Percentiles rank a stretch among this genome's conserved stretches.
phyloP scores from a whole-genome alignment of 2,797 vertebrate genomes.

The Yasuhikotakia modesta region DNA sequence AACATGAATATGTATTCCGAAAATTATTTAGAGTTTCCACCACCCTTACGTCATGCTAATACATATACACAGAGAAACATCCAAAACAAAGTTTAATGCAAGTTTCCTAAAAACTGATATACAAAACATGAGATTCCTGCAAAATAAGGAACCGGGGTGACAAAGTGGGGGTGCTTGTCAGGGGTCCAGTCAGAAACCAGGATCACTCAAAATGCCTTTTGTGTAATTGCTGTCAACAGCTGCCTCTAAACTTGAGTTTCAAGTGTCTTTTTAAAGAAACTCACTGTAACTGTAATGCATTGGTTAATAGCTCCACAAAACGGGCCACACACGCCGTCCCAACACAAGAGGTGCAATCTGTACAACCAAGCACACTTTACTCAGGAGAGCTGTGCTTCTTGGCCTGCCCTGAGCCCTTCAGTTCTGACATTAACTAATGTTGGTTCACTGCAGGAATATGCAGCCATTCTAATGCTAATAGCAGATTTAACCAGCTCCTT shows the following conservation, averaged over 20 bases:
- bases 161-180: not conserved
- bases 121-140: not conserved
- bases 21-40: not conserved
- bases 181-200: conserved; percentile 22
- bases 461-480: conserved; percentile 77
- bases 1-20: too few species aligned
- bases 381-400: conserved; percentile 58
- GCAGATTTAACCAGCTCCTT: conserved; percentile 74
- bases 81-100: not conserved
- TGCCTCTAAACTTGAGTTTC: conserved; percentile 24
- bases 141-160: not conserved
- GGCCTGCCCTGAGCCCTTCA: conserved; percentile 64
- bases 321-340: conserved; percentile 61
- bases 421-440: conserved; percentile 76
- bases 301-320: conserved; percentile 49
- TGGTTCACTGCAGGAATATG: conserved; percentile 77
- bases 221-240: conserved; percentile 34
- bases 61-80: not conserved
- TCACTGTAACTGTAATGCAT: conserved; percentile 41
- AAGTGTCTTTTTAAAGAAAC: conserved; percentile 30
- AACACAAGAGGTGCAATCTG: conserved; percentile 55
- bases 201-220: conserved; percentile 30
- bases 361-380: conserved; percentile 60
- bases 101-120: not conserved
- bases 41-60: not conserved